A percentile compares a stretch with the other conserved stretches of the same genome.
phyloP scores from a whole-genome alignment of 2,797 vertebrate genomes.

The Champsocephalus esox region DNA sequence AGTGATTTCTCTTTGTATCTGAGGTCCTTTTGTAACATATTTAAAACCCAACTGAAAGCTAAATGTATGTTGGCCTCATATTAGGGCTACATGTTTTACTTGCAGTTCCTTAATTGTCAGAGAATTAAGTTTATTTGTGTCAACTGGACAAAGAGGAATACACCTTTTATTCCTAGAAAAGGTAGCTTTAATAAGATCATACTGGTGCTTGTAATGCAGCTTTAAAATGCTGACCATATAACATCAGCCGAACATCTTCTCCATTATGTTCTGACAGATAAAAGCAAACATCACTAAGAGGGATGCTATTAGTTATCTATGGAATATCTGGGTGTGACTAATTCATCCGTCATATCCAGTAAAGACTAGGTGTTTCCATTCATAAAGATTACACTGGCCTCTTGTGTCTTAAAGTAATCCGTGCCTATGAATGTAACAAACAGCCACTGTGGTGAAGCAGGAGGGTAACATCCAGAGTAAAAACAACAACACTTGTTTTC shows the following conservation, averaged over 20 bases:
- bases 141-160: neutral
- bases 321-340: neutral
- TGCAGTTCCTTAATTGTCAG: neutral
- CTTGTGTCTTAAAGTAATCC: neutral
- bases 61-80: neutral
- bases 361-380: neutral
- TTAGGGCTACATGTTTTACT: neutral
- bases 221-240: neutral
- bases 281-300: neutral
- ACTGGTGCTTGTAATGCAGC: neutral
- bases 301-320: neutral
- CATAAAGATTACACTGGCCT: neutral
- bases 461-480: neutral
- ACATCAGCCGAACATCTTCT: too few relatives aligned
- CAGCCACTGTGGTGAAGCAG: neutral
- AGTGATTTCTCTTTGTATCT: neutral
- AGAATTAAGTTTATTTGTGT: neutral
- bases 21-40: neutral
- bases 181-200: neutral
- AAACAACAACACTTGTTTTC: neutral
- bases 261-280: neutral
- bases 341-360: constrained; percentile 5
- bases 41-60: neutral
- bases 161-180: neutral
- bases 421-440: neutral